Evolutionary conservation across 2,113 vertebrate genomes (phyloP).

Genomic region (Silurus asotus): DNA sequence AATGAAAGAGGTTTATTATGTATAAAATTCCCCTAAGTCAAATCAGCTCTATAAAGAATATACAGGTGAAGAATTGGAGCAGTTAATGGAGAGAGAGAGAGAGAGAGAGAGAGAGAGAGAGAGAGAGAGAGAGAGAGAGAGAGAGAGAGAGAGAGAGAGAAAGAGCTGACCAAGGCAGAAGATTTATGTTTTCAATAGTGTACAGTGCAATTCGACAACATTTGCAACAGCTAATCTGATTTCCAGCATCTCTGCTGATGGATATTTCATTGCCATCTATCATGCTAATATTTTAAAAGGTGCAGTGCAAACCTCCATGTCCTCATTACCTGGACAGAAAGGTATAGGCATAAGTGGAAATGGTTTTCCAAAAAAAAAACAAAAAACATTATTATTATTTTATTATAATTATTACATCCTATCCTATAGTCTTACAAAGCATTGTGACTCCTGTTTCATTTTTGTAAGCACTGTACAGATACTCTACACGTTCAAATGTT

Average conservation of each 20-base stretch:
- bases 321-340: not conserved
- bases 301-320: not conserved
- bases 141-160: not conserved
- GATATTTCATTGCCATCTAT: not conserved
- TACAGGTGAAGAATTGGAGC: not conserved
- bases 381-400: not conserved
- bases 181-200: not conserved
- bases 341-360: not conserved
- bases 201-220: not conserved
- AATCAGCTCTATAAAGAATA: not conserved
- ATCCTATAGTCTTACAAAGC: too few species aligned
- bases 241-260: not conserved
- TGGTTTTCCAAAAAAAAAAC: not conserved
- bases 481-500: too few species aligned
- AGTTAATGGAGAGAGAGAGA: not conserved
- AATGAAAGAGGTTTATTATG: not conserved
- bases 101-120: not conserved
- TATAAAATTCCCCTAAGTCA: not conserved
- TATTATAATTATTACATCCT: not conserved
- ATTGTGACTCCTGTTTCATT: too few species aligned
- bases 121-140: not conserved
- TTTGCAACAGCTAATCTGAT: not conserved
- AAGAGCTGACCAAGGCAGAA: not conserved
- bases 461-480: too few species aligned
- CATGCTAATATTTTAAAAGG: conserved; percentile 1